Percentiles rank a stretch among this genome's conserved stretches.
These are phyloP conservation scores for Oophaga sylvatica DNA, from an alignment of 2,797 vertebrate genomes.

Conservation along the genomic window DNA sequence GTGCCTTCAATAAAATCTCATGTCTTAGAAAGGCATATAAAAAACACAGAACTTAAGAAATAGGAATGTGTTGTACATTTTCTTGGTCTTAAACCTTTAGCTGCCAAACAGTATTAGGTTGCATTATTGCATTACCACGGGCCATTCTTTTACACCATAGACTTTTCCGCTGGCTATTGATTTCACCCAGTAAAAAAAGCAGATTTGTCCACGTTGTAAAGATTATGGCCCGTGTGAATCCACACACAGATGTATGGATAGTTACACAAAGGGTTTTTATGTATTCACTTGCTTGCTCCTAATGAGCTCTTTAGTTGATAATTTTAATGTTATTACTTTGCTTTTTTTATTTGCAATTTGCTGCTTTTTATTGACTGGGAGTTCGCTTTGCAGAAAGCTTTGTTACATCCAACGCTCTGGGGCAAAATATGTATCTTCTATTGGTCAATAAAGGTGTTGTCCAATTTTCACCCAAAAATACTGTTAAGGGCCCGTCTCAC, in stretches of 20 bases:
- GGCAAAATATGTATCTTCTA: neutral
- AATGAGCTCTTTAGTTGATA: no score
- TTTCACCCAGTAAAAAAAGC: no score
- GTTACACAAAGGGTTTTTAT: neutral
- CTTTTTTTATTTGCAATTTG: neutral
- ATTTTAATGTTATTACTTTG: neutral
- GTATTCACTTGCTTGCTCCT: neutral
- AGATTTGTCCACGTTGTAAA: no score
- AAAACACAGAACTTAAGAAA: neutral
- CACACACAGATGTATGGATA: neutral
- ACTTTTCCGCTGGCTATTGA: no score
- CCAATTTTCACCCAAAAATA: no score
- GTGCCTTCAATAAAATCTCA: neutral
- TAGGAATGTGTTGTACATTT: neutral
- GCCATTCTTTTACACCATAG: no score
- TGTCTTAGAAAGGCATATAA: neutral
- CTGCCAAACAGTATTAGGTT: slow-evolving; percentile 12
- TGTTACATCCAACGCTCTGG: neutral
- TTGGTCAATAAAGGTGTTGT: neutral
- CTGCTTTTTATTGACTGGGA: neutral
- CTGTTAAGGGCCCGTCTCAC: no score
- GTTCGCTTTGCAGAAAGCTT: neutral
- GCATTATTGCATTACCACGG: no score
- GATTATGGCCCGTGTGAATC: no score
- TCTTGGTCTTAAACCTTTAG: neutral